Conservation (phyloP, 2,113 vertebrate species). For the Hippolais icterina region DNA sequence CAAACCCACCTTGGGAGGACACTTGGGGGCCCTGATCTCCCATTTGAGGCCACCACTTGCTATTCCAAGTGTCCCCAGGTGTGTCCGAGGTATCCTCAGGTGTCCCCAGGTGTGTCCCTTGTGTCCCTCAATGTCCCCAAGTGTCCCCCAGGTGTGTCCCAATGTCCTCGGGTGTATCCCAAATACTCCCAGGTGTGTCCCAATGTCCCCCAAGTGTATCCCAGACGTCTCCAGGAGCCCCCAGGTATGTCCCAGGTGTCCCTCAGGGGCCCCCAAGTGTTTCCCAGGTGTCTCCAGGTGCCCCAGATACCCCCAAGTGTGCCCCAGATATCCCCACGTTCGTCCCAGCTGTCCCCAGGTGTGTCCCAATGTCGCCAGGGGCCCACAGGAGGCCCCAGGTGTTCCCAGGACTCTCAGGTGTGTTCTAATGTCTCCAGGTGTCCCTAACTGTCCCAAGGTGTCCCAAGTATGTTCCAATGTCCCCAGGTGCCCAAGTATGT, state of each 20-base stretch:
- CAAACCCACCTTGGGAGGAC: not conserved
- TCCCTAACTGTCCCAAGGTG: not conserved
- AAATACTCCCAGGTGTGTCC: too few relatives aligned
- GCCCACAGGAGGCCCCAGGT: too few relatives aligned
- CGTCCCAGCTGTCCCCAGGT: not conserved
- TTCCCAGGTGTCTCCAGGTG: too few relatives aligned
- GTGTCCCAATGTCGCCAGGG: not conserved
- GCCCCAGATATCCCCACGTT: not conserved
- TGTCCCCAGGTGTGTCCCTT: not conserved
- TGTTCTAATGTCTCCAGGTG: not conserved
- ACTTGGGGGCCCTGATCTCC: not conserved
- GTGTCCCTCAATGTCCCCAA: not conserved
- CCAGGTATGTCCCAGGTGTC: too few relatives aligned
- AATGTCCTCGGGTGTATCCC: not conserved
- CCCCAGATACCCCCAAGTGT: too few relatives aligned
- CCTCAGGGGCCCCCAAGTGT: too few relatives aligned
- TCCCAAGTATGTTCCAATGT: too few relatives aligned
- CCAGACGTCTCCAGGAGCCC: too few relatives aligned
- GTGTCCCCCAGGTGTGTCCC: not conserved
- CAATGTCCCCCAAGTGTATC: not conserved
- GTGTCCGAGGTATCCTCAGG: too few relatives aligned
- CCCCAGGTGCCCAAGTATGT: too few relatives aligned
- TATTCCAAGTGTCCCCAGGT: too few relatives aligned
- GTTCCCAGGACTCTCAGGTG: too few relatives aligned
- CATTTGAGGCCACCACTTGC: not conserved